Base-by-base conservation (phyloP, 1,140 invertebrate genomes). In the Ips nitidus region DNA sequence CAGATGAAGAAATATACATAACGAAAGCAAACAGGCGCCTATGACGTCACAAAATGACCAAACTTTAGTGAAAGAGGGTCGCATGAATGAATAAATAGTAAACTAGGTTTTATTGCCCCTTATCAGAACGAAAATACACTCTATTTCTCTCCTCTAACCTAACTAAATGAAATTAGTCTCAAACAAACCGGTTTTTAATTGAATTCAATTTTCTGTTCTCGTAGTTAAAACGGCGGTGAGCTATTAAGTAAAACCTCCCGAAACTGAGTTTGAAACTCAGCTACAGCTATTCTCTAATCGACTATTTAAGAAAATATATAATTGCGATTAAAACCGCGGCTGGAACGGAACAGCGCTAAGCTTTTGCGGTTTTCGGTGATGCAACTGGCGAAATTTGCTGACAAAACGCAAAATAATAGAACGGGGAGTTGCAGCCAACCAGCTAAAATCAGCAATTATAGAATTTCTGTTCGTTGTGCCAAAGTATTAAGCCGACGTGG, bases 301-400 rank as follows among this genome's bases (percentile, higher is more conserved):
- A 55, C 52, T 55, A 55, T 55, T 55, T 55, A 55, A 55, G 52
- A 55, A 55, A 55, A 55, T 55, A 55, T 55, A 38, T 55, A 55
- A 55, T 55, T 55, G 52, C 52, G 37, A n/a, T 55, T 55, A 55
- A 55, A 55, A 37, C 52, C 6, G 52, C 37, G 52, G 52, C 37
- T 55, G 37, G 52, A 55, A 22, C 8, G 52, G 52, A 55, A 37
- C 52, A 55, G 52, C 52, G 37, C 37, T 55, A 55, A 55, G 52
- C 52, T 55, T 50, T 50, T 50, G 45, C 45, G 45, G 45, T 50
- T 50, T 50, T 50, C 45, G 45, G 45, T 6, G 45, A 50, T 50
- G 45, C 45, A 50, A 50, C 52, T 55, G 8, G 8, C 52, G n/a
- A 55, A 38, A 55, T 55, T 55, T 55, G 52, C 52, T 55, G 52